A percentile compares a stretch with the other conserved stretches of the same genome.
These are phyloP conservation scores for Schmidtea mediterranea DNA, from an alignment of 1,140 invertebrate genomes.

Conservation along the genomic window DNA sequence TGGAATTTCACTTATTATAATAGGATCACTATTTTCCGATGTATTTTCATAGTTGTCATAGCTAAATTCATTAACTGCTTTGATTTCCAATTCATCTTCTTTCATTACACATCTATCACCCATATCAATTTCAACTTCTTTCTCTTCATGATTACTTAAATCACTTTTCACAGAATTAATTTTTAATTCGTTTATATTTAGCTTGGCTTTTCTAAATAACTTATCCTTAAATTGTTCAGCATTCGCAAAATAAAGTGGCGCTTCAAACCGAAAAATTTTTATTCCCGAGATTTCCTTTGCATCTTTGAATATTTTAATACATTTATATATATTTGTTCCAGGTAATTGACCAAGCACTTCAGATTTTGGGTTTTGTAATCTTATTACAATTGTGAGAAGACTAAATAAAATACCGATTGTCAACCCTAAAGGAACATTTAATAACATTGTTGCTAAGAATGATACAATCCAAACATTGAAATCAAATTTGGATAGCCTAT, in stretches of 20 bases:
- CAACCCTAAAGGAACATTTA: constrained; percentile 59
- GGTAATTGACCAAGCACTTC: constrained; percentile 18
- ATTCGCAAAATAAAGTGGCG: constrained; percentile 25
- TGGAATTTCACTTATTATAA: too few species aligned
- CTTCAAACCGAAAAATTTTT: constrained; percentile 25
- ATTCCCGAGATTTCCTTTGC: constrained; percentile 22
- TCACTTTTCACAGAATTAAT: too few species aligned
- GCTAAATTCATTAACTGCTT: too few species aligned
- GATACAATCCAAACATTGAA: constrained; percentile 54
- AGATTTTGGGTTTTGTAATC: constrained; percentile 18
- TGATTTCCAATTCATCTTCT: too few species aligned
- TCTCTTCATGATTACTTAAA: too few species aligned
- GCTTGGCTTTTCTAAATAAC: constrained; percentile 14
- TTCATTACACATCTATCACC: too few species aligned
- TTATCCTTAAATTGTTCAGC: constrained; percentile 18
- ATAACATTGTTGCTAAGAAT: constrained; percentile 44
- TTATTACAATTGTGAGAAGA: constrained; percentile 37
- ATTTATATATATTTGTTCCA: constrained; percentile 23
- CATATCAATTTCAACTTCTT: too few species aligned
- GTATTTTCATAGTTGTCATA: too few species aligned
- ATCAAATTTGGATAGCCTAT: constrained; percentile 48
- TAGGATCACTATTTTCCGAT: too few species aligned
- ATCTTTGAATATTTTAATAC: constrained; percentile 11
- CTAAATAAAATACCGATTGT: constrained; percentile 41
- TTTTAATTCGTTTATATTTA: too few species aligned